Evolutionary conservation across 1,140 invertebrate genomes (phyloP).

Genomic region (Drosophila baimaii): DNA sequence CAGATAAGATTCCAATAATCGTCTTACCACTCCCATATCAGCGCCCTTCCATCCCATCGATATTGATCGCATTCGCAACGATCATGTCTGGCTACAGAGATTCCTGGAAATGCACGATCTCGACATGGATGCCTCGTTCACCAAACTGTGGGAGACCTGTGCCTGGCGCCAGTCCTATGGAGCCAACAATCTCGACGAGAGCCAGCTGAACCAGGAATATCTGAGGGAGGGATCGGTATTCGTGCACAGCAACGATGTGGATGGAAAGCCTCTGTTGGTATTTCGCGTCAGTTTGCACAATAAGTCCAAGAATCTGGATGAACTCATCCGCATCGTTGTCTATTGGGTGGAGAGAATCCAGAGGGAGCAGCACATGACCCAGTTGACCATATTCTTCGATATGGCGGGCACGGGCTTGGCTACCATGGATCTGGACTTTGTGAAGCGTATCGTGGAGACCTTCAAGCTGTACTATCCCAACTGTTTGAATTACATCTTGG

Average conservation of each 20-base stretch:
- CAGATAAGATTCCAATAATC: conserved; percentile 24
- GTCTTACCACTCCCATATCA: conserved; percentile 10
- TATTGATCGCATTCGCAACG: conserved; percentile 87
- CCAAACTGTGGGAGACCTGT: conserved; percentile 92
- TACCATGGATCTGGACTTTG: conserved; percentile 95
- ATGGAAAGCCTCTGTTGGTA: conserved; percentile 91
- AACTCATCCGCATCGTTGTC: conserved; percentile 92
- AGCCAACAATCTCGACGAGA: conserved; percentile 90
- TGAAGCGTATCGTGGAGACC: conserved; percentile 92
- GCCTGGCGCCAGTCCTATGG: conserved; percentile 93
- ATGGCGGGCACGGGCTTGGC: conserved; percentile 93
- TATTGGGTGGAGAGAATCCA: conserved; percentile 95
- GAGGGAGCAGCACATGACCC: conserved; percentile 90
- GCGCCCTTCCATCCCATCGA: conserved; percentile 87
- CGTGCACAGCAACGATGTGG: conserved; percentile 90
- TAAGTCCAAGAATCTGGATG: conserved; percentile 90
- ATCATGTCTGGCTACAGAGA: conserved; percentile 88
- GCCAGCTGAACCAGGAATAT: conserved; percentile 89
- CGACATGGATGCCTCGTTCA: conserved; percentile 87
- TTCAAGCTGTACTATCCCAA: conserved; percentile 96
- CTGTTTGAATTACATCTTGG: conserved; percentile 95
- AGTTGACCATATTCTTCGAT: conserved; percentile 95
- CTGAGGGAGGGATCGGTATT: conserved; percentile 91
- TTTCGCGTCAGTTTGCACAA: conserved; percentile 91
- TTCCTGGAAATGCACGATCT: conserved; percentile 90